Evolutionary conservation across 2,797 vertebrate species (phyloP).

Genomic region (Rhinichthys osculus): DNA sequence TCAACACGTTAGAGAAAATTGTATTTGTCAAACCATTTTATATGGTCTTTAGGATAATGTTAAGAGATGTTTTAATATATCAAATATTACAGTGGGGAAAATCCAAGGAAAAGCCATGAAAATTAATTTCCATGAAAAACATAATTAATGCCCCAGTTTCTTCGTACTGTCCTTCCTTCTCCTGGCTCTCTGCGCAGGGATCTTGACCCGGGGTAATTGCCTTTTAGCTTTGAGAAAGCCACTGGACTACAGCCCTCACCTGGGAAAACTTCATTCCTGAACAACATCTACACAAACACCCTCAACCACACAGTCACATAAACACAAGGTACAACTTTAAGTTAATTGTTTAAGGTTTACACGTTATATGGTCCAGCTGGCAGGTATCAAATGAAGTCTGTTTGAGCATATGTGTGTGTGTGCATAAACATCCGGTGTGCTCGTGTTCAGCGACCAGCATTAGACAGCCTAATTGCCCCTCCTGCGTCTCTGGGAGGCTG

Average conservation of each 20-base stretch:
- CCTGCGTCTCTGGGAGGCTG: constrained; percentile 84
- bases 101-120: not conserved
- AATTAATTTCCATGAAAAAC: not conserved
- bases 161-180: constrained; percentile 2
- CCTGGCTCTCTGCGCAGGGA: constrained; percentile 40
- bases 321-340: constrained; percentile 30
- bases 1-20: not conserved
- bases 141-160: not conserved
- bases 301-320: constrained; percentile 15
- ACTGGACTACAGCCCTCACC: constrained; percentile 22
- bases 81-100: not conserved
- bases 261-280: constrained; percentile 34
- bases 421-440: constrained; percentile 60
- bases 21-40: not conserved
- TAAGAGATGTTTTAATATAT: not conserved
- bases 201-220: constrained; percentile 57
- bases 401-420: constrained; percentile 35
- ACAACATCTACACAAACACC: constrained; percentile 42
- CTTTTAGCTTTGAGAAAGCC: constrained; percentile 44
- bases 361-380: constrained; percentile 45
- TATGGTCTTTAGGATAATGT: not conserved
- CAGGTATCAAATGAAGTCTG: constrained; percentile 41
- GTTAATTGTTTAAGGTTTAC: constrained; percentile 47
- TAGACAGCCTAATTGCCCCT: constrained; percentile 91
- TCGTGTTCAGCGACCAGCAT: constrained; percentile 83